Evolutionary conservation across 2,888 invertebrate genomes (phyloP), one percentile per base, ranked within the genome.

Genomic region (Hydropsyche betteni): DNA sequence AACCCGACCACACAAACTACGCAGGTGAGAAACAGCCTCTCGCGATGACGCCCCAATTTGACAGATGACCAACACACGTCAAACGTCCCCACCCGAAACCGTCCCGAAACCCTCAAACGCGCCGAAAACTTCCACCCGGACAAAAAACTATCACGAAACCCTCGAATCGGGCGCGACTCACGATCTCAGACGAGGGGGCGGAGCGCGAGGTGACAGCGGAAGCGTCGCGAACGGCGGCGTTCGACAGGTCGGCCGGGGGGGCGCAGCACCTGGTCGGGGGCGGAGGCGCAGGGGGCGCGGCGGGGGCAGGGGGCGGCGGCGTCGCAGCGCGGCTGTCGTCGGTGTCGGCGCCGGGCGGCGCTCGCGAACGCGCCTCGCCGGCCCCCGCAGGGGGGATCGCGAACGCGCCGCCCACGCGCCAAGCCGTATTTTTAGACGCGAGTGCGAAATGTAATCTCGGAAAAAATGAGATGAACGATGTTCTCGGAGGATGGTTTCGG

Each of bases 321-420:
- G 50, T 7, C 36, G 10, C 5, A 24, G 69, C 69, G 50, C 50
- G 69, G 16, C 50, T 14, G 10, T 50, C 12, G 36, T 7, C 69
- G 50, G 16, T 10, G 14, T 69, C 68, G 50, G 50, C 16, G 5
- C 14, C 69, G 16, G 69, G 69, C 44, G 16, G 64, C 64, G 64
- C 36, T 64, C 64, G 34, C 64, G 64, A 64, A 64, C 64, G 55
- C 24, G 24, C 24, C 24, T 24, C 24, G 2, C 36, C 64, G 36
- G 33, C 12, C 64, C 34, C 36, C 36, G 24, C 44, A 8, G 64
- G n/a, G 6, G 64, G 12, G 64, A 8, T 64, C 64, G 64, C 64
- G 64, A 64, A 64, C 34, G 64, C 64, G 36, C 4, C 64, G n/a
- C 64, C 64, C 64, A 64, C 64, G 64, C 64, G 36, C 10, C 64